These are phyloP conservation scores for Candoia aspera DNA, from an alignment of 2,113 vertebrate genomes.

Conservation along the genomic window DNA sequence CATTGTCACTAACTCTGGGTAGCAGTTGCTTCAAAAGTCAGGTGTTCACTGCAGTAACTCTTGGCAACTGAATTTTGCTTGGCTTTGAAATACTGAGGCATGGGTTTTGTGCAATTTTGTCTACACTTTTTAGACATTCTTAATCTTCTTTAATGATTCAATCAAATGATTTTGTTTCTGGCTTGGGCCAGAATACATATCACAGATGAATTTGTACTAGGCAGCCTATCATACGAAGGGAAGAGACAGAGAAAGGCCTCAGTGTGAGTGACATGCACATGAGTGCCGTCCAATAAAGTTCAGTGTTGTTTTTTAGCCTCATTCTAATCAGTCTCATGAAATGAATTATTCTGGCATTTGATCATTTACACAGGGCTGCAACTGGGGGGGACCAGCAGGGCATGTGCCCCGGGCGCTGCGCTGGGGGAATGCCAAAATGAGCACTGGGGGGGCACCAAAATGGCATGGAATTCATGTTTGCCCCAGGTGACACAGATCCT, in stretches of 20 bases:
- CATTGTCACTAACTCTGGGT: background rate
- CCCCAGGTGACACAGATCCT: too few species aligned
- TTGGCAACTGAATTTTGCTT: background rate
- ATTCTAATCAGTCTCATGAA: background rate
- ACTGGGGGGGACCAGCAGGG: too few species aligned
- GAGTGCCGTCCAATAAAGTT: background rate
- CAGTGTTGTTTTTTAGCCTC: background rate
- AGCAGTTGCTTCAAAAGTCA: background rate
- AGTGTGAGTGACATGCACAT: background rate
- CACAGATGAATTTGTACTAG: background rate
- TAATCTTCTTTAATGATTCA: background rate
- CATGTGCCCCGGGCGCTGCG: too few species aligned
- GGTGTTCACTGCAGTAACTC: background rate
- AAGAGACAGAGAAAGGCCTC: background rate
- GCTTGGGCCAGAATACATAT: too few species aligned
- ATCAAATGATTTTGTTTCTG: background rate
- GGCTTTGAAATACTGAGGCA: background rate
- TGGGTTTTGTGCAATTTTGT: background rate
- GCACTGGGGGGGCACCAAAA: too few species aligned
- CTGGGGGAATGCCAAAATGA: too few species aligned
- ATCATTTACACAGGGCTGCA: background rate
- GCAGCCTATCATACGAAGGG: background rate
- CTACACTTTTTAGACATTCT: background rate
- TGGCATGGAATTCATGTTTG: too few species aligned
- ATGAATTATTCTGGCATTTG: background rate